Evolutionary conservation across 1,140 invertebrate species (phyloP).

Genomic region (Caerostris darwini): DNA sequence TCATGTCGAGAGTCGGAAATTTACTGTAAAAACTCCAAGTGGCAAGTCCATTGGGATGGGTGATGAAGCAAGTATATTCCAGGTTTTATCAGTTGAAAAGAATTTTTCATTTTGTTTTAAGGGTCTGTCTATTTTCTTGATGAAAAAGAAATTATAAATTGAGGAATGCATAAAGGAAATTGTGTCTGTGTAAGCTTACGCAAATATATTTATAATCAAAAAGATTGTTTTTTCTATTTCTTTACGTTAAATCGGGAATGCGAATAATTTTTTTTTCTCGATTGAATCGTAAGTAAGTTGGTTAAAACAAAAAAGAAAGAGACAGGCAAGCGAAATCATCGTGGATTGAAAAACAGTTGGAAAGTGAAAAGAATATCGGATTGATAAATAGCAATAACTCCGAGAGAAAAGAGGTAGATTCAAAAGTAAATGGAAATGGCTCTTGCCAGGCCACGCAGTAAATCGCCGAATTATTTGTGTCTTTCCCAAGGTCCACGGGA

Average conservation of each 20-base stretch:
- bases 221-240: too few species aligned
- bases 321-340: neutral
- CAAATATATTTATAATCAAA: too few species aligned
- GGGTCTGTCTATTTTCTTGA: too few species aligned
- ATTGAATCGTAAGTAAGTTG: neutral
- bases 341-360: neutral
- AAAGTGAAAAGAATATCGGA: neutral
- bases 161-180: too few species aligned
- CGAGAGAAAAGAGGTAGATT: conserved; percentile 28
- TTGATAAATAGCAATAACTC: conserved; percentile 55
- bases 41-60: too few species aligned
- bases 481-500: neutral
- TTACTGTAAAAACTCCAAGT: too few species aligned
- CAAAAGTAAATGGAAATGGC: conserved; percentile 5
- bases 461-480: conserved; percentile 55
- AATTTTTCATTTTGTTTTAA: too few species aligned
- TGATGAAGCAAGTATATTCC: too few species aligned
- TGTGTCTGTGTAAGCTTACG: too few species aligned
- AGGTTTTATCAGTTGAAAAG: too few species aligned
- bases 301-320: neutral
- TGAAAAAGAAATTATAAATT: too few species aligned
- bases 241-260: neutral
- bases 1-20: too few species aligned
- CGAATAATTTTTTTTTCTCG: neutral
- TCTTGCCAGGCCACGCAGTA: conserved; percentile 13